A percentile compares a stretch with the other conserved stretches of the same genome.
Evolutionary conservation across 2,113 vertebrate genomes (phyloP).

Genomic region (Naja naja): DNA sequence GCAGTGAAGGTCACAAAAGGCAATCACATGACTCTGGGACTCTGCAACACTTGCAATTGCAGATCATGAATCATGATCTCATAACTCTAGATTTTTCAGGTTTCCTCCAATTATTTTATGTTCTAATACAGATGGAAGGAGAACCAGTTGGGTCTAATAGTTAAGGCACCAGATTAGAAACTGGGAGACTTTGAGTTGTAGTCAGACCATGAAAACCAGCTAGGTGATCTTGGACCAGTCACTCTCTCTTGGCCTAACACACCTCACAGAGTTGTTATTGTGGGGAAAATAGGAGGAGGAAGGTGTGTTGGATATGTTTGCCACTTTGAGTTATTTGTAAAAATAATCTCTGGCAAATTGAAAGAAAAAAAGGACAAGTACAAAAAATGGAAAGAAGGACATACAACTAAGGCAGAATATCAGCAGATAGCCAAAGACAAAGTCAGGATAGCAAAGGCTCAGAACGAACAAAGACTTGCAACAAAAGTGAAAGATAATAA

Average conservation of each 20-base stretch:
- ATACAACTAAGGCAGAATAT: too few relatives aligned
- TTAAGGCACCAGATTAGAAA: neutral
- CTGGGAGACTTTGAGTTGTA: neutral
- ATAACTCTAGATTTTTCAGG: neutral
- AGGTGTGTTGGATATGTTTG: too few relatives aligned
- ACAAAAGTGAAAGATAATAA: too few relatives aligned
- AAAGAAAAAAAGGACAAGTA: too few relatives aligned
- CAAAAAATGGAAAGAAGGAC: too few relatives aligned
- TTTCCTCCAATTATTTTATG: neutral
- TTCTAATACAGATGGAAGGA: neutral
- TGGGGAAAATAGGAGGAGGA: neutral
- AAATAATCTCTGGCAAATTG: too few relatives aligned
- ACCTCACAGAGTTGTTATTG: neutral
- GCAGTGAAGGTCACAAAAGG: neutral
- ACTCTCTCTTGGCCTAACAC: neutral
- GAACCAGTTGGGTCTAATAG: neutral
- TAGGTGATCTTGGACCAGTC: neutral
- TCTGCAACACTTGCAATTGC: neutral
- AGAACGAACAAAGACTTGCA: too few relatives aligned
- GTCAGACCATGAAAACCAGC: neutral
- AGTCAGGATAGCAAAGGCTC: too few relatives aligned
- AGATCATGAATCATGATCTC: neutral
- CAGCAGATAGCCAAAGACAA: too few relatives aligned
- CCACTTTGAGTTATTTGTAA: too few relatives aligned
- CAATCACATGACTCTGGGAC: neutral